A percentile compares a stretch with the other conserved stretches of the same genome.
phyloP scores from a whole-genome alignment of 2,888 invertebrate species.

The Ashinkailepas kermadecensis region DNA sequence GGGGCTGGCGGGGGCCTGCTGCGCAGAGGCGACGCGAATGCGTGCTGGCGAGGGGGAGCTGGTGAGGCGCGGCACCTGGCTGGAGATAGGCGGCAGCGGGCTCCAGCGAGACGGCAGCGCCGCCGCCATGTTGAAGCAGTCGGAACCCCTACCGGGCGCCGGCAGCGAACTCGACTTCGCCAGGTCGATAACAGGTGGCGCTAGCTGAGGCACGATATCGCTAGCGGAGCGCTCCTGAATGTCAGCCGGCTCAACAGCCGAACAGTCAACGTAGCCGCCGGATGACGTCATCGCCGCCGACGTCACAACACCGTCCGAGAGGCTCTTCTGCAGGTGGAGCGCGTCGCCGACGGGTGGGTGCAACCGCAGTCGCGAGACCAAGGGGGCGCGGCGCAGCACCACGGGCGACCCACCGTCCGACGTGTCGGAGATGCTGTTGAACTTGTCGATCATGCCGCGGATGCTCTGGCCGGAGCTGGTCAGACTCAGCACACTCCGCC shows the following conservation, averaged over 20 bases:
- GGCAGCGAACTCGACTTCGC: not conserved
- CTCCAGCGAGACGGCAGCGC: not conserved
- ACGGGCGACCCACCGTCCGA: not conserved
- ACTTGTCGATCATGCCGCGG: slow-evolving; percentile 4
- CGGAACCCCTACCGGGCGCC: not conserved
- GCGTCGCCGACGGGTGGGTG: not conserved
- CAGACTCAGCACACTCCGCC: not conserved
- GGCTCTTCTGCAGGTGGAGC: slow-evolving; percentile 7
- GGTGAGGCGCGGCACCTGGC: not conserved
- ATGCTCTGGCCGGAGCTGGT: not conserved
- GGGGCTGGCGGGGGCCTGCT: not conserved
- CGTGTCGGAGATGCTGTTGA: not conserved
- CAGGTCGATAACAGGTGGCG: not conserved
- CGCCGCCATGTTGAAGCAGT: not conserved
- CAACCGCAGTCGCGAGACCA: not conserved
- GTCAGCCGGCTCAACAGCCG: too few species aligned
- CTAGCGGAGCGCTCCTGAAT: not conserved
- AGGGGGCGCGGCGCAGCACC: not conserved
- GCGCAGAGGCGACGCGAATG: not conserved
- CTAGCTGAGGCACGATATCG: not conserved
- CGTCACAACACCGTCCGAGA: not conserved
- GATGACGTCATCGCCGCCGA: too few species aligned
- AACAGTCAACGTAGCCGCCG: too few species aligned
- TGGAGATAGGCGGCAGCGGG: not conserved
- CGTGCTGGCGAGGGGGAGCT: not conserved